These are phyloP conservation scores for Enteromius afrohamiltoni DNA, from an alignment of 2,797 vertebrate genomes.

Conservation along the genomic window DNA sequence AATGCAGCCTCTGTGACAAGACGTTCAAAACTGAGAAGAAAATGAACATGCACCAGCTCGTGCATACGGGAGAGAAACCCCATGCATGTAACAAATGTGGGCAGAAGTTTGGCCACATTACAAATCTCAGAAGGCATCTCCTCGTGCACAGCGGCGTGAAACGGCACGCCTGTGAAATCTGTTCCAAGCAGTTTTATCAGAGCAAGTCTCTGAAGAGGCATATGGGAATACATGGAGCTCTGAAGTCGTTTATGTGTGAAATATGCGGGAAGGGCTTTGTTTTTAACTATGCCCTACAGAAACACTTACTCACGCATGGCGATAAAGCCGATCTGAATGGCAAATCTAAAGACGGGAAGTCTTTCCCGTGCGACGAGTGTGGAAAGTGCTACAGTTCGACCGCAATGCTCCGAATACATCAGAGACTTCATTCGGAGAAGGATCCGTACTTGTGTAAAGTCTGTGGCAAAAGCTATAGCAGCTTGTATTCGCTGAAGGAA, in stretches of 20 bases:
- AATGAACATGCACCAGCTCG: slow-evolving; percentile 69
- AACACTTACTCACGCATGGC: slow-evolving; percentile 52
- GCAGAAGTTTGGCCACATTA: slow-evolving; percentile 70
- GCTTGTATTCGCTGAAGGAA: slow-evolving; percentile 52
- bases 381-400: slow-evolving; percentile 53
- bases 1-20: slow-evolving; percentile 71
- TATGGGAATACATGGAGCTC: slow-evolving; percentile 59
- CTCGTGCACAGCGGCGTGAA: slow-evolving; percentile 74
- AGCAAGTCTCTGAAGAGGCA: slow-evolving; percentile 76
- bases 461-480: slow-evolving; percentile 55
- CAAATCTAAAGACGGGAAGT: slow-evolving; percentile 3
- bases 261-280: slow-evolving; percentile 68
- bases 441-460: slow-evolving; percentile 50
- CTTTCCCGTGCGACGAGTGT: slow-evolving; percentile 50
- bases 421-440: slow-evolving; percentile 63
- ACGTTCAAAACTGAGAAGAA: slow-evolving; percentile 70
- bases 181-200: slow-evolving; percentile 75
- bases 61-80: slow-evolving; percentile 78
- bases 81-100: slow-evolving; percentile 76
- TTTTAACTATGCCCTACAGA: slow-evolving; percentile 64
- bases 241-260: slow-evolving; percentile 66
- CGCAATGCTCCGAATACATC: slow-evolving; percentile 55
- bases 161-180: slow-evolving; percentile 68
- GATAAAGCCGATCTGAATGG: background rate
- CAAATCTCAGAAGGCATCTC: slow-evolving; percentile 77